Evolutionary conservation across 2,113 vertebrate genomes (phyloP), one percentile per base, ranked within the genome.

Genomic region (Apeltes quadracus): DNA sequence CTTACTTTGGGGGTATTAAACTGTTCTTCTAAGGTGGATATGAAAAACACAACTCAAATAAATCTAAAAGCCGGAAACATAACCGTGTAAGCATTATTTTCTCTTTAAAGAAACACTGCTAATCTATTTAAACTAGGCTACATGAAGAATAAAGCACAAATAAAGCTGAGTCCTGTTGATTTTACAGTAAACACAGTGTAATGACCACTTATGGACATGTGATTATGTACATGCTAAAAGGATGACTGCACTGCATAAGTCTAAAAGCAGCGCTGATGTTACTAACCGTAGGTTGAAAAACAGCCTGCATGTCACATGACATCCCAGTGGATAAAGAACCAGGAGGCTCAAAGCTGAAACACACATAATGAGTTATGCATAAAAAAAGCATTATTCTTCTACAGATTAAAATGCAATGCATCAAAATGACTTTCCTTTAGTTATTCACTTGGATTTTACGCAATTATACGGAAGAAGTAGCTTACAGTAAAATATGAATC

Each of bases 271-370:
- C 2, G 3, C 14, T 46, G 34, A 20, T 20, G 27, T 1, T 36
- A 90, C 96, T 94, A 83, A 98, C 97, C 95, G 88, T 85, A 16
- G 97, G 96, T 62, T 93, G 95, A 89, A 99, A 99, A 41, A 92
- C 90, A 61, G 94, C 92, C 15, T 93, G 76, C 1, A 95, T 72
- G 43, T 96, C 93, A 78, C 94, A 98, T 70, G 96, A 94, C 95
- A 98, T 98, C 50, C 96, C 97, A 13, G 95, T 61, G 46, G 93
- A 92, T 72, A 98, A 84, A 50, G 90, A 92, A 2, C 95, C 95
- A 1, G 97, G 95, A 20, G 95, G 94, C 36, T 95, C 83, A 78
- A 97, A 98, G 76, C 97, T 98, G 79, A 13, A 73, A 90, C n/a
- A 74, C 39, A 83, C 73, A 77, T 48, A 4, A 15, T 18, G 1